Evolutionary conservation across 2,797 vertebrate species (phyloP).

Genomic region (Parotocinclus haroldoi): DNA sequence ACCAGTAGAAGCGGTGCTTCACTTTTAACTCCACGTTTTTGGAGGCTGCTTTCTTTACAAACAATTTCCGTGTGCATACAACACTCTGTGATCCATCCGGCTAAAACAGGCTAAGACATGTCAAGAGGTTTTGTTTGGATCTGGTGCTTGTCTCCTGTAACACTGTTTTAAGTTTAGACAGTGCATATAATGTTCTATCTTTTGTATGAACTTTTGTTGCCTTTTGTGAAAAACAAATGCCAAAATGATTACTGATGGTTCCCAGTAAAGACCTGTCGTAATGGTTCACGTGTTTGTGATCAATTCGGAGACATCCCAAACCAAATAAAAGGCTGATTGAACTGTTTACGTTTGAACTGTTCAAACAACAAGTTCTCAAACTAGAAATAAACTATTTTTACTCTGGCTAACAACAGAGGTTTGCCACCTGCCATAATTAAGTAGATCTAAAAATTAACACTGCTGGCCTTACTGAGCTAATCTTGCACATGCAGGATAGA

Average conservation of each 20-base stretch:
- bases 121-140: constrained; percentile 43
- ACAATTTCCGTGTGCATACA: constrained; percentile 9
- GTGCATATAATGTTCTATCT: constrained; percentile 23
- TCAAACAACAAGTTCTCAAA: background rate
- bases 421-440: background rate
- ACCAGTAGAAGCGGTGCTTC: constrained; percentile 8
- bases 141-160: constrained; percentile 37
- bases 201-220: constrained; percentile 10
- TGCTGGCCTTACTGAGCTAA: constrained; percentile 6
- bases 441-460: constrained; percentile 7
- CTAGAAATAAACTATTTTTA: no score
- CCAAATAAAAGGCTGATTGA: no score
- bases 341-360: no score
- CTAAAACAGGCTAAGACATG: constrained; percentile 31
- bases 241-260: constrained; percentile 3
- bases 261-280: background rate
- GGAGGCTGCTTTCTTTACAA: constrained; percentile 8
- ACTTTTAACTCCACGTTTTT: constrained; percentile 12
- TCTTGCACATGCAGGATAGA: constrained; percentile 21
- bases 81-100: constrained; percentile 7
- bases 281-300: constrained; percentile 6
- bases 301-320: background rate
- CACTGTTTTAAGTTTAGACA: constrained; percentile 38
- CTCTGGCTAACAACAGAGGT: no score
- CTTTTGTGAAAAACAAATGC: constrained; percentile 37